Percentiles rank a stretch among this genome's conserved stretches.
phyloP scores from a whole-genome alignment of 1,140 invertebrate genomes.

The Bombus confusus region DNA sequence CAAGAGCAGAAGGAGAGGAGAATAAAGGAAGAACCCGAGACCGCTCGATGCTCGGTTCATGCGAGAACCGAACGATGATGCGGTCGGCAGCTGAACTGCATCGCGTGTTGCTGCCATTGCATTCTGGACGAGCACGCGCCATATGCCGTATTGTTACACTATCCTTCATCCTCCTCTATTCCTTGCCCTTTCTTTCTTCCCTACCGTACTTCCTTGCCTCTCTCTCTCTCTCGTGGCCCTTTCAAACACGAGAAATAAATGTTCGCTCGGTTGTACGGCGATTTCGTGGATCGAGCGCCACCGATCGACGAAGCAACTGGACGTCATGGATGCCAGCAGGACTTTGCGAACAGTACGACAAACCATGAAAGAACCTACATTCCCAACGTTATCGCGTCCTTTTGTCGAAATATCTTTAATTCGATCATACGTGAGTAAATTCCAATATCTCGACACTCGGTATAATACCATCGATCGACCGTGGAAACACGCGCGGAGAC shows the following conservation, averaged over 20 bases:
- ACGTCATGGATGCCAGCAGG: not conserved
- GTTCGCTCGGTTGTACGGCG: conserved; percentile 54
- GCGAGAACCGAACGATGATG: conserved; percentile 63
- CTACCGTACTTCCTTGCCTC: conserved; percentile 27
- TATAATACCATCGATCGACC: too few relatives aligned
- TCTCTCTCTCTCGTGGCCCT: conserved; percentile 12
- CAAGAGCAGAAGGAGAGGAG: too few relatives aligned
- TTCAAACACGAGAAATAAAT: conserved; percentile 63
- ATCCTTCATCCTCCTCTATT: conserved; percentile 60
- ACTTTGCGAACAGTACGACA: too few relatives aligned
- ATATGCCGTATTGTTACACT: conserved; percentile 72
- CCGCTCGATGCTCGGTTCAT: conserved; percentile 42
- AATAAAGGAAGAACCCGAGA: too few relatives aligned
- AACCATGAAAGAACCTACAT: too few relatives aligned
- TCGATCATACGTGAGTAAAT: too few relatives aligned
- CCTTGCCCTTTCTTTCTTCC: conserved; percentile 44
- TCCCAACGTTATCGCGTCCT: too few relatives aligned
- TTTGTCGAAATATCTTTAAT: too few relatives aligned
- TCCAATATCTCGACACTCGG: too few relatives aligned
- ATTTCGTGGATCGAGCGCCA: conserved; percentile 58
- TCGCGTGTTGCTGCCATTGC: conserved; percentile 69
- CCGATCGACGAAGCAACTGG: conserved; percentile 39
- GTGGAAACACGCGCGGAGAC: too few relatives aligned
- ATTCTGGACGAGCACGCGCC: conserved; percentile 76
- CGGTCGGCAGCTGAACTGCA: conserved; percentile 69